phyloP scores from a whole-genome alignment of 1,140 invertebrate species.

The Samia ricini region DNA sequence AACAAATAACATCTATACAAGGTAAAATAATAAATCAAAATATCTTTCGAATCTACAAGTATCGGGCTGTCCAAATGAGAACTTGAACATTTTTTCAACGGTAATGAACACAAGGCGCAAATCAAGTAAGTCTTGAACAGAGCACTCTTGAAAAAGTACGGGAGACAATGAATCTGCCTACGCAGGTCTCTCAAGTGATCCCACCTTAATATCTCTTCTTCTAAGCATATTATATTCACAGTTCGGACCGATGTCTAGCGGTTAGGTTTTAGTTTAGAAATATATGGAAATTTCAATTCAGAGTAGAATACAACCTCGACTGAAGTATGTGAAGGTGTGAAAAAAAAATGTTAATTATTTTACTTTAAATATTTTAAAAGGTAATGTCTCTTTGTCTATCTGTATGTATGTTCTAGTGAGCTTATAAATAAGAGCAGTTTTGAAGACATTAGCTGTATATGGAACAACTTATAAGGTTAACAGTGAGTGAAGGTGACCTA shows the following conservation, averaged over 20 bases:
- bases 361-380: too few species aligned
- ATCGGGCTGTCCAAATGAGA: neutral
- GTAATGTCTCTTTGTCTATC: too few species aligned
- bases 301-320: neutral
- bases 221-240: neutral
- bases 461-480: too few species aligned
- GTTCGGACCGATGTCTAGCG: neutral
- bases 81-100: neutral
- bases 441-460: too few species aligned
- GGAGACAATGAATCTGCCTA: conserved; percentile 10
- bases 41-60: conserved; percentile 1
- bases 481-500: too few species aligned
- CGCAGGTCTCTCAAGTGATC: conserved; percentile 4
- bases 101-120: conserved; percentile 6
- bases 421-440: too few species aligned
- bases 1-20: neutral
- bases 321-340: neutral
- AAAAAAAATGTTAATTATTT: too few species aligned
- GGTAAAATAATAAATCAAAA: neutral
- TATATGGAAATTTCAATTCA: neutral
- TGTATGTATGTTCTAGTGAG: too few species aligned
- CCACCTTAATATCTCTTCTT: neutral
- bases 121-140: neutral
- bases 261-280: neutral
- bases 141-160: conserved; percentile 2